phyloP scores from a whole-genome alignment of 2,888 invertebrate genomes.

The Bugulina stolonifera region DNA sequence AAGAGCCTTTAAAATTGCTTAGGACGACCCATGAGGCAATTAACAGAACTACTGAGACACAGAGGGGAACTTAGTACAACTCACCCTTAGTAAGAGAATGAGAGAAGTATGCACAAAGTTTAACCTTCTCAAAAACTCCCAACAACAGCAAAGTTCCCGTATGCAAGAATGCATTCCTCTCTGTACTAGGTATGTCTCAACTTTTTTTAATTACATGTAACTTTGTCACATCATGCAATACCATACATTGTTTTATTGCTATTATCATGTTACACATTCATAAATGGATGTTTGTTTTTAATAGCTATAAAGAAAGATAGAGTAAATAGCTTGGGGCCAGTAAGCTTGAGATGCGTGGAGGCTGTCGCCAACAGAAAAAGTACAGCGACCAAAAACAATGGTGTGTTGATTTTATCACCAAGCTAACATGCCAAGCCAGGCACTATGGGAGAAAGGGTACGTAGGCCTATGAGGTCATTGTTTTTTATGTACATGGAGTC shows the following conservation, averaged over 20 bases:
- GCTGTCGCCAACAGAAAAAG: conserved; percentile 7
- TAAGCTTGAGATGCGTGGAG: background rate
- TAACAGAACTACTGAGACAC: too few species aligned
- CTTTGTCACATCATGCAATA: background rate
- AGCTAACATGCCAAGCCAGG: conserved; percentile 12
- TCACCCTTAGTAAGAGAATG: conserved; percentile 1
- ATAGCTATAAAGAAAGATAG: conserved; percentile 15
- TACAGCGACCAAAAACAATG: conserved; percentile 7
- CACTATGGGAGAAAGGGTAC: conserved; percentile 17
- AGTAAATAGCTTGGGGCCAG: background rate
- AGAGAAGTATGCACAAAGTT: conserved; percentile 6
- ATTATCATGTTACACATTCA: too few species aligned
- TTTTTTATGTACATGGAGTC: too few species aligned
- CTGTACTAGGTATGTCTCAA: conserved; percentile 7
- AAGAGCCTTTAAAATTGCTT: too few species aligned
- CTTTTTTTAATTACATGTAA: too few species aligned
- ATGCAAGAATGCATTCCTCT: conserved; percentile 17
- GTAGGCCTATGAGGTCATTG: background rate
- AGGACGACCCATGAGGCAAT: too few species aligned
- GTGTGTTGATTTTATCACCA: background rate
- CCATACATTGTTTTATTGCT: too few species aligned
- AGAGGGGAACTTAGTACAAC: too few species aligned
- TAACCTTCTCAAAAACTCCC: background rate
- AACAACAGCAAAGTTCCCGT: conserved; percentile 18
- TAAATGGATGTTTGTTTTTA: background rate